Base-by-base conservation (phyloP, 2,797 vertebrate species). In the Typhlichthys eigenmanni region DNA sequence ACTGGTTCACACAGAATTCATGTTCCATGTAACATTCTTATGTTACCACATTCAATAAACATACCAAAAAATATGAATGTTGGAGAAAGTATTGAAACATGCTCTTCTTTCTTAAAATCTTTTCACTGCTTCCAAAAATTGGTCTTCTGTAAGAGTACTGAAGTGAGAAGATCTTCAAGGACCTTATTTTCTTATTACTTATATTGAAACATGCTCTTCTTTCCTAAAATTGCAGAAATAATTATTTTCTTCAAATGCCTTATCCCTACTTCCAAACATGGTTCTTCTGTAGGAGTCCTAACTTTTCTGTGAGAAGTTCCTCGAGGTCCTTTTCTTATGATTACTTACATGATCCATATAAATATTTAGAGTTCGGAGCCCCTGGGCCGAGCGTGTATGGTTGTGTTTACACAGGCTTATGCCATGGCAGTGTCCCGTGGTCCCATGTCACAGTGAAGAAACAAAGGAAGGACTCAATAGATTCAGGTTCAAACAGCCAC, bases 311-410 rank as follows among this genome's bases (percentile, higher is more conserved):
- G 51, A 51, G 58, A 50, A 2, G 13, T 69, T 64, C 68, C 65
- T 60, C 54, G 63, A 56, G 75, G 72, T 79, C 69, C 54, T 62
- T 72, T 64, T 63, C 54, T 71, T 8, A 67, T 38, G 66, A 60
- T 73, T 29, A 70, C 68, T 79, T 60, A 55, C 53, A 78, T 68
- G 70, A 82, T 77, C 63, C 8, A 7, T 32, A 60, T 78, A 81
- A 84, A 86, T 64, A 86, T 85, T 86, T 86, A 77, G 64, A 79
- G 74, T 74, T 72, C 77, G 66, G 52, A 76, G 66, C 72, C 80
- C 78, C 67, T 76, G 76, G 14, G 10, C 69, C 55, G 74, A 72
- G 64, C 55, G 56, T 46, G 53, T 69, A 66, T 56, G 60, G 69
- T 71, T 75, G 56, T 89, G 82, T 85, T 84, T 84, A 80, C 4